Base-by-base conservation (phyloP, 1,140 invertebrate genomes). In the Penaeus vannamei region DNA sequence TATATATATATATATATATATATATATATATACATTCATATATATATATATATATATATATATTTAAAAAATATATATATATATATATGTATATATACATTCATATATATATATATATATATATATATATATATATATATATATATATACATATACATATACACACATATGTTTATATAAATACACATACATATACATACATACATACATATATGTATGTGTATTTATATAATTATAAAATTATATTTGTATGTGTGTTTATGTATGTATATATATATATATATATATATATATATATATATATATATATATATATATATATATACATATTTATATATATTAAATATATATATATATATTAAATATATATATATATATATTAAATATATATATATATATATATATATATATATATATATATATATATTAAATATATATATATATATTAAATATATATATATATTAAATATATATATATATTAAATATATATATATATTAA, bases 401-500 rank as follows among this genome's bases (percentile, higher is more conserved):
- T 36, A 36, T 36, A 36, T 36, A 5, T 36, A 5, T 36, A 5
- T 36, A 5, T 36, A 5, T 36, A 5, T 36, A 5, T 36, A 5
- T 36, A 5, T 36, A 5, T 36, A 5, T 36, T n/a, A n/a, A n/a
- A 5, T 36, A 5, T 36, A 5, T 36, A 5, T 36, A 5, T 36
- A 5, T 36, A 5, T 36, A 36, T 36, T 36, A 36, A 36, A 23
- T 64, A 42, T n/a, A 36, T 69, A 60, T 22, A 66, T 85, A 64
- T 59, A 53, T 22, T 84, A 32, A 29, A 61, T 36, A 69, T 59
- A 36, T 62, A 85, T 36, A 46, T 64, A 61, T 64, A 36, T 4
- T 29, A 64, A 60, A 19, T 17, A 32, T 5, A n/a, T 60, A 20
- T 79, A 85, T 85, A 76, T 85, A 66, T 66, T 85, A 82, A 7